Evolutionary conservation across 2,888 invertebrate genomes (phyloP), one percentile per base, ranked within the genome.

Genomic region (Carcina quercana): DNA sequence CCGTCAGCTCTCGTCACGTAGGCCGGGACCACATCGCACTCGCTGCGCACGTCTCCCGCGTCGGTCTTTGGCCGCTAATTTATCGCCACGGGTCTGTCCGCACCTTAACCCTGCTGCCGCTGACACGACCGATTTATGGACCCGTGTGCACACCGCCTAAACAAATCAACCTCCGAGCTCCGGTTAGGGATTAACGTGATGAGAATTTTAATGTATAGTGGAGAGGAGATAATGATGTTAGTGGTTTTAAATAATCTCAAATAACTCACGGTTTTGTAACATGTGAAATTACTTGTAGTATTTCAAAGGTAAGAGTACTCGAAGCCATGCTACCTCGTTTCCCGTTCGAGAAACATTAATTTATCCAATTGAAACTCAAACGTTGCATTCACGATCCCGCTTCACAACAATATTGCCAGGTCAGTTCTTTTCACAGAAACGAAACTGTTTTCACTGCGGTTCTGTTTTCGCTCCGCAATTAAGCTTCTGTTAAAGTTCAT

Each of bases 401-500:
- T 47, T 48, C 51, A 48, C 50, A 46, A 45, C 48, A 41, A 46
- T 45, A 50, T 51, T 35, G 65, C 67, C 60, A 52, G 64, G 59
- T 51, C 58, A 66, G 65, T 79, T 80, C 78, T 80, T 76, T 80
- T 75, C 68, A 72, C 53, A 47, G 58, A 56, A 75, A 71, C 69
- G 69, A 70, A 79, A 80, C 63, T 67, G 74, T 75, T 72, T 76
- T 71, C 74, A 65, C 64, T 63, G 68, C 75, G 72, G 70, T 75
- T 72, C 74, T 78, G 78, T 80, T 76, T 79, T 79, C 71, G 68
- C 66, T 64, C 63, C 66, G 76, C 78, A 80, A 82, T 83, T 79
- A 80, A 82, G 82, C 79, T 76, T 74, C 74, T 79, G 82, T 78
- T 79, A 79, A 83, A 83, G 63, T 83, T 80, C 79, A 78, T 79